Conservation (phyloP, 1,140 invertebrate genomes). For the Pemphigus obesinymphae region DNA sequence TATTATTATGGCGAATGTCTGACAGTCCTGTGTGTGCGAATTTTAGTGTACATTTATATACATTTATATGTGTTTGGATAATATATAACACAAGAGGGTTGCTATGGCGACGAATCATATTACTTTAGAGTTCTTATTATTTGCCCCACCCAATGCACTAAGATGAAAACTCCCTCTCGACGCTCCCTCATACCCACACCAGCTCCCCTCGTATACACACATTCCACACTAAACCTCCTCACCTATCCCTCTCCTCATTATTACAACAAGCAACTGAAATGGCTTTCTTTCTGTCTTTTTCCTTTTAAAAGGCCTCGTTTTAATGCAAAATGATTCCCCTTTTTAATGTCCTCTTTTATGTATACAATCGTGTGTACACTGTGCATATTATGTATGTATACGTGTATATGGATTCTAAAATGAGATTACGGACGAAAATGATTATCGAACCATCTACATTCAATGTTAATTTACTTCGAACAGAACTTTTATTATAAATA, state of each 20-base stretch:
- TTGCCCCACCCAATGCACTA: constrained; percentile 26
- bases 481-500: not conserved
- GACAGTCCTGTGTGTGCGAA: constrained; percentile 33
- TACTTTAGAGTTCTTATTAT: constrained; percentile 42
- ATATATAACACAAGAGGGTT: constrained; percentile 41
- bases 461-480: not conserved
- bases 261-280: constrained; percentile 32
- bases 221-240: not conserved
- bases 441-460: constrained; percentile 10
- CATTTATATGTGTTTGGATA: constrained; percentile 40
- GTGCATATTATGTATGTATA: too few species aligned
- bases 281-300: constrained; percentile 39
- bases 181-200: too few species aligned
- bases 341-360: constrained; percentile 39
- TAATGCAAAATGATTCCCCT: constrained; percentile 39
- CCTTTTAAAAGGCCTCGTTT: constrained; percentile 40
- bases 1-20: constrained; percentile 40
- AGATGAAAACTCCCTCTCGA: constrained; percentile 29
- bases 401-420: not conserved
- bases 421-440: constrained; percentile 17
- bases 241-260: constrained; percentile 25
- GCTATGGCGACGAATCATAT: constrained; percentile 39
- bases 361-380: not conserved
- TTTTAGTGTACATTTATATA: constrained; percentile 33
- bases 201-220: not conserved